phyloP scores from a whole-genome alignment of 1,140 invertebrate genomes.

The Heliothis virescens region DNA sequence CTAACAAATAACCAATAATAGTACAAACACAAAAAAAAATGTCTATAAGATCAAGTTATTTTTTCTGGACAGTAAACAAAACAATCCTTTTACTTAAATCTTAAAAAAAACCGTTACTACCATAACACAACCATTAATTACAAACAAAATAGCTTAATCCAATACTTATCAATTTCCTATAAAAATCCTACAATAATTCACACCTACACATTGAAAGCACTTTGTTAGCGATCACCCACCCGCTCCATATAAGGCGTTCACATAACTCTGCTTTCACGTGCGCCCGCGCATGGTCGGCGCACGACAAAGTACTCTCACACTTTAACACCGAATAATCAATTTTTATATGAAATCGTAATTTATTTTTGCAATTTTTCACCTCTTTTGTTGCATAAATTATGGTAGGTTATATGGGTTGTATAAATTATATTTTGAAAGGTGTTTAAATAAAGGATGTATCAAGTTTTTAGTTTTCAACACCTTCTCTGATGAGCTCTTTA shows the following conservation, averaged over 20 bases:
- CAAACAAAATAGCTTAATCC: background rate
- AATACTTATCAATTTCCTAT: background rate
- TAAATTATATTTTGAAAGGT: constrained; percentile 17
- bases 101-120: too few species aligned
- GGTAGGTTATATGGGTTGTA: constrained; percentile 10
- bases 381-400: constrained; percentile 2
- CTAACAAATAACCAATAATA: too few species aligned
- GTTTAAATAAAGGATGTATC: background rate
- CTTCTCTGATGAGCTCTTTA: too few species aligned
- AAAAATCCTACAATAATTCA: background rate
- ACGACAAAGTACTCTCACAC: constrained; percentile 15
- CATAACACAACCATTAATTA: too few species aligned
- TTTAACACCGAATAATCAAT: constrained; percentile 49
- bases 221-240: constrained; percentile 22
- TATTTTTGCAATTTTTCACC: constrained; percentile 29
- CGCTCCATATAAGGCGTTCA: constrained; percentile 22
- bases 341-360: constrained; percentile 42
- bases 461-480: too few species aligned
- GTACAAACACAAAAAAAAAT: too few species aligned
- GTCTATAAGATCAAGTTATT: too few species aligned
- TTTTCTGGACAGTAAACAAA: too few species aligned
- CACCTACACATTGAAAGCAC: background rate
- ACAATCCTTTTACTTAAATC: too few species aligned
- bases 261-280: constrained; percentile 41
- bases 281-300: constrained; percentile 11